Conservation (phyloP, 2,113 vertebrate genomes). For the Tetraodon nigroviridis region DNA sequence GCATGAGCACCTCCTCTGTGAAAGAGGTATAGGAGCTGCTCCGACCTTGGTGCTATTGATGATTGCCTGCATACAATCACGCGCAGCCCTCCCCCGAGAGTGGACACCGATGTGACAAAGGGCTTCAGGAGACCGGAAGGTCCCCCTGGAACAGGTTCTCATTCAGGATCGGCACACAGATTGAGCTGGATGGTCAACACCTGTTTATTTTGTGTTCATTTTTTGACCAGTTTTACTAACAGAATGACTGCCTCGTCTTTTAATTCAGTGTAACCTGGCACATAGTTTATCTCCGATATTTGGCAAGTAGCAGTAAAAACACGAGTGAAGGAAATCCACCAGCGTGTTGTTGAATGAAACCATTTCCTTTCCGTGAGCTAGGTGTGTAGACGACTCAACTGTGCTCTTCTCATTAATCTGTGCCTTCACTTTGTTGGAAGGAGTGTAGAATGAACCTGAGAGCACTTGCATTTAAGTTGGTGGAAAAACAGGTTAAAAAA, state of each 20-base stretch:
- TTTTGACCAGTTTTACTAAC: constrained; percentile 46
- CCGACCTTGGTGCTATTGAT: constrained; percentile 64
- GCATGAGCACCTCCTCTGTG: constrained; percentile 62
- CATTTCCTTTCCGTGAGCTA: constrained; percentile 16
- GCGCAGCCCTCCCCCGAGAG: constrained; percentile 42
- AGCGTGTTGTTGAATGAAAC: not conserved
- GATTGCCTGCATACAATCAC: constrained; percentile 70
- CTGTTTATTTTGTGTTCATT: constrained; percentile 9
- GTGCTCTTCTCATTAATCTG: constrained; percentile 61
- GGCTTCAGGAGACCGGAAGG: constrained; percentile 13
- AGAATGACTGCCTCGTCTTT: constrained; percentile 37
- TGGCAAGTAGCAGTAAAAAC: constrained; percentile 12
- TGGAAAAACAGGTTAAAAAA: constrained; percentile 14
- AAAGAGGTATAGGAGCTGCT: constrained; percentile 41
- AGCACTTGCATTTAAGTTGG: constrained; percentile 10
- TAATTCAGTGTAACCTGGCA: constrained; percentile 17
- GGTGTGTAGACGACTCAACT: constrained; percentile 40
- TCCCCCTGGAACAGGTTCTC: constrained; percentile 37
- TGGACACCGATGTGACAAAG: constrained; percentile 2
- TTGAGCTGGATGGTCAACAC: constrained; percentile 9
- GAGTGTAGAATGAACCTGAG: constrained; percentile 7
- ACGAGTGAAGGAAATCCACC: constrained; percentile 11
- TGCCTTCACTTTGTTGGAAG: constrained; percentile 67
- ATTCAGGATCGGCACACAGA: constrained; percentile 23
- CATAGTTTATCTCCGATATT: constrained; percentile 26